Percentiles rank a stretch among this genome's conserved stretches.
Evolutionary conservation across 2,888 invertebrate genomes (phyloP).

Genomic region (Epinotia bilunana): DNA sequence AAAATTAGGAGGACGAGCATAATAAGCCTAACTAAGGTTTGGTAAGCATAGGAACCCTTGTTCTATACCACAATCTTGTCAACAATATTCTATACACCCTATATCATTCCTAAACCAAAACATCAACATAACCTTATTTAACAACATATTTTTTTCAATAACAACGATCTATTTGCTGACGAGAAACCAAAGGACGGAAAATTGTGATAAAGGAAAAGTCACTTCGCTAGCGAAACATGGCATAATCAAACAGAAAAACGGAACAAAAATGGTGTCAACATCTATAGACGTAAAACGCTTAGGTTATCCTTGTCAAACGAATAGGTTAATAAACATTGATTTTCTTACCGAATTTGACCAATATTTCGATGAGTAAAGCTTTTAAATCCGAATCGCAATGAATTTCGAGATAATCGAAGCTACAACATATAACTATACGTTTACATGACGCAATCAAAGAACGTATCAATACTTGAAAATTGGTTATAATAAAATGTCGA

Average conservation of each 20-base stretch:
- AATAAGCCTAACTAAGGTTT: constrained; percentile 9
- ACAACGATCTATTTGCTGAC: constrained; percentile 25
- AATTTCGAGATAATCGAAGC: constrained; percentile 54
- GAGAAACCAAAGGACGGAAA: constrained; percentile 23
- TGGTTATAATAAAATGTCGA: constrained; percentile 73
- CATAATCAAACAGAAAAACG: constrained; percentile 63
- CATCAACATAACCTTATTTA: constrained; percentile 83
- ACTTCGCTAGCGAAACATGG: constrained; percentile 46
- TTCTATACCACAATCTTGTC: constrained; percentile 45
- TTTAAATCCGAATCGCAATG: constrained; percentile 46
- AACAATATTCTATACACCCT: constrained; percentile 52
- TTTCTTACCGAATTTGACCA: constrained; percentile 44
- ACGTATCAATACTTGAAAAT: constrained; percentile 71
- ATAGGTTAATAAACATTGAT: constrained; percentile 69
- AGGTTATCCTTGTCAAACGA: constrained; percentile 80
- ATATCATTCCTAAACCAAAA: constrained; percentile 71
- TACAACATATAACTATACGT: constrained; percentile 67
- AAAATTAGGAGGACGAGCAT: constrained; percentile 20
- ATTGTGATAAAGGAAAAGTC: constrained; percentile 32
- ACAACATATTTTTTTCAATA: constrained; percentile 45
- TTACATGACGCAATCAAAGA: constrained; percentile 82
- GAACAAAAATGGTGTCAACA: constrained; percentile 81
- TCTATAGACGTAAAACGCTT: constrained; percentile 59
- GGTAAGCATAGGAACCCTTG: constrained; percentile 14
- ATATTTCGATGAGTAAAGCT: constrained; percentile 42